Conservation (phyloP, 2,113 vertebrate species). For the Hiodon alosoides region DNA sequence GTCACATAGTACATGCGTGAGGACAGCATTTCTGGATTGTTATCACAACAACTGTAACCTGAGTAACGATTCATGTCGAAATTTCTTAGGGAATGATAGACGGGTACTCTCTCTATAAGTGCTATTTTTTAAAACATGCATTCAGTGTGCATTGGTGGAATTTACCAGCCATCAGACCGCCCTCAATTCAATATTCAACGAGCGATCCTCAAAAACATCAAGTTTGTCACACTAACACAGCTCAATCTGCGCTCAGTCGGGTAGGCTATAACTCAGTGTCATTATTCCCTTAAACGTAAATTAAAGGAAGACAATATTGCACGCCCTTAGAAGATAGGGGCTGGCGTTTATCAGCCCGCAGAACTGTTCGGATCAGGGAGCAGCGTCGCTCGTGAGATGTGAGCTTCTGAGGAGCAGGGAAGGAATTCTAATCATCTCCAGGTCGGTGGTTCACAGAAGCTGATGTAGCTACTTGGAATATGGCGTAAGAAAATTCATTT, state of each 20-base stretch:
- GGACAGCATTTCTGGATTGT: too few relatives aligned
- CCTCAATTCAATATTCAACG: background rate
- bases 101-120: too few relatives aligned
- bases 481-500: slow-evolving; percentile 24
- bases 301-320: slow-evolving; percentile 23
- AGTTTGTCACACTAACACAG: background rate
- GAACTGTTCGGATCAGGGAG: slow-evolving; percentile 1
- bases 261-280: slow-evolving; percentile 19
- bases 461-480: slow-evolving; percentile 18
- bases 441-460: slow-evolving; percentile 30
- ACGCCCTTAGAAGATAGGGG: slow-evolving; percentile 7
- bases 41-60: too few relatives aligned
- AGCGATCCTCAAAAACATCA: slow-evolving; percentile 10
- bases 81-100: too few relatives aligned
- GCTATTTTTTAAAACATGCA: too few relatives aligned
- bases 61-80: too few relatives aligned
- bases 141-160: background rate
- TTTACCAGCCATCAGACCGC: background rate
- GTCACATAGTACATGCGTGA: too few relatives aligned
- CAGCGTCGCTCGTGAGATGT: slow-evolving; percentile 3
- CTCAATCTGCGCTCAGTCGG: background rate
- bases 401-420: background rate
- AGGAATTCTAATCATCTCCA: slow-evolving; percentile 30
- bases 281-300: slow-evolving; percentile 23
- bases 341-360: slow-evolving; percentile 13